Base-by-base conservation (phyloP, 2,888 invertebrate genomes). In the Cheilosia variabilis region DNA sequence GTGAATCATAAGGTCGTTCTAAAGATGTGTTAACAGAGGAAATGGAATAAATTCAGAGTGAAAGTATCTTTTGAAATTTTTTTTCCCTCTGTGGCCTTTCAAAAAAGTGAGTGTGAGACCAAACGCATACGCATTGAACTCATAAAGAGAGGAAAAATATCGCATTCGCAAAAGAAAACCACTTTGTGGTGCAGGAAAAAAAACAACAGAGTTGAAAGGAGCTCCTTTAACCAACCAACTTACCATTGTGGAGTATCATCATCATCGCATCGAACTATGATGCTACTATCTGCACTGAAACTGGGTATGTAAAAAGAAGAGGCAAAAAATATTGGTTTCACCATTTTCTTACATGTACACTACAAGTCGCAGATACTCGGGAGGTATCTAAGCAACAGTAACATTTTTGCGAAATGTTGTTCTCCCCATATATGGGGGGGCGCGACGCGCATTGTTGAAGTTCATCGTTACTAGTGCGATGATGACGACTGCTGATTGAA, bases 211-310 rank as follows among this genome's bases (percentile, higher is more conserved):
- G 57, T 79, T 55, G 82, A 60, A 72, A 66, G 62, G 68, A 77
- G 88, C 89, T 88, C 89, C 88, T 89, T 89, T 89, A 75, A 63
- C 58, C 50, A 50, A 75, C 47, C 47, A 66, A n/a, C 57, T 58
- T 57, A 63, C 57, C 63, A 62, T 60, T 66, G 55, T 15, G 68
- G 63, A 76, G 58, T 55, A 66, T 52, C 75, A 52, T 78, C 68
- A 66, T 73, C 75, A 77, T 68, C 62, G 77, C 84, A 82, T 81
- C 78, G 78, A 89, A 90, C 87, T 89, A 92, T 92, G 92, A 92
- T 92, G 92, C 91, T 92, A 83, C 89, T 92, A 89, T 92, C 92
- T 88, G 91, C 92, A 84, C 89, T 92, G 87, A 92, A 92, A 90
- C 90, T 91, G 91, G 92, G 92, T 92, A 92, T 88, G 91, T 89